phyloP scores from a whole-genome alignment of 2,113 vertebrate genomes.

The Anguilla japonica region DNA sequence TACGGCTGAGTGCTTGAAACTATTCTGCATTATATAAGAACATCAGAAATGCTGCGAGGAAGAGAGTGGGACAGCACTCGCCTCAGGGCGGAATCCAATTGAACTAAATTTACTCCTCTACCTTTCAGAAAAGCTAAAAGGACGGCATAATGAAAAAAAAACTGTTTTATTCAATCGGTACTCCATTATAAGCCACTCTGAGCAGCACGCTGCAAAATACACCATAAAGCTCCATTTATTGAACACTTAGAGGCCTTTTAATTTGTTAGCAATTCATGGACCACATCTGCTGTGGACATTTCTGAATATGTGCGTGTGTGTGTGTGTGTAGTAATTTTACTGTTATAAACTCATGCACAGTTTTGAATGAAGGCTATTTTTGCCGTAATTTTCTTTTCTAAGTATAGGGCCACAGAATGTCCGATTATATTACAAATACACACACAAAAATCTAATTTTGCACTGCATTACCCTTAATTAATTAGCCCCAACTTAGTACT shows the following conservation, averaged over 20 bases:
- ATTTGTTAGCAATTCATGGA: conserved; percentile 12
- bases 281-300: neutral
- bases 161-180: conserved; percentile 42
- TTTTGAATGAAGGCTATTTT: neutral
- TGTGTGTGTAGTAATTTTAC: neutral
- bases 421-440: neutral
- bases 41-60: conserved; percentile 30
- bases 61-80: conserved; percentile 52
- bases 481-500: neutral
- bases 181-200: conserved; percentile 29
- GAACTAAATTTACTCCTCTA: conserved; percentile 62
- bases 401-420: neutral
- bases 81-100: conserved; percentile 60
- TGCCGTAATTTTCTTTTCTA: neutral
- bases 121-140: conserved; percentile 48
- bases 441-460: neutral
- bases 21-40: conserved; percentile 52
- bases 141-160: conserved; percentile 31
- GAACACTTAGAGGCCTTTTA: conserved; percentile 7
- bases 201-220: conserved; percentile 15
- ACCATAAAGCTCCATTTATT: conserved; percentile 14
- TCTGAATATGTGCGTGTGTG: neutral
- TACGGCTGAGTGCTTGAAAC: conserved; percentile 42
- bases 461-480: neutral
- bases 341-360: neutral